These are phyloP conservation scores for Chelidonichthys spinosus DNA, from an alignment of 2,797 vertebrate species.

Conservation along the genomic window DNA sequence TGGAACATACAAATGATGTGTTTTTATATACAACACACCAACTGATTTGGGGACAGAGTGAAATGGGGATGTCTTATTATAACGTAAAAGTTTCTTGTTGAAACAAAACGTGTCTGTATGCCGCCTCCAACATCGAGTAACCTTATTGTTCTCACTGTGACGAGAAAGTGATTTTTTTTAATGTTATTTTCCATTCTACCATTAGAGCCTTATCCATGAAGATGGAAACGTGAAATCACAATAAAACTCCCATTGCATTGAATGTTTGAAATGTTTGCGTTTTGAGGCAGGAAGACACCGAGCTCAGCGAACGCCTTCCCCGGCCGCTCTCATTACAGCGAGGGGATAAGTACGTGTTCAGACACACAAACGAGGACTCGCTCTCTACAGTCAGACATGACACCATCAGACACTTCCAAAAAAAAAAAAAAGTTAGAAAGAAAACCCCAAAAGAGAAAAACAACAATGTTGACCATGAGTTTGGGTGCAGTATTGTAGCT, in stretches of 20 bases:
- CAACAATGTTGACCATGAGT: conserved; percentile 50
- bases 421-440: background rate
- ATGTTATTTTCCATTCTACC: background rate
- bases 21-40: too few species aligned
- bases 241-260: background rate
- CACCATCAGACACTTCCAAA: conserved; percentile 31
- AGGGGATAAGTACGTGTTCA: background rate
- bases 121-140: background rate
- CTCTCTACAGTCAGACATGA: conserved; percentile 23
- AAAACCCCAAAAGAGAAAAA: conserved; percentile 13
- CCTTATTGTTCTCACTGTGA: background rate
- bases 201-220: background rate
- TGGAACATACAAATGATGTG: background rate
- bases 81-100: too few species aligned
- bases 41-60: background rate
- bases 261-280: conserved; percentile 21
- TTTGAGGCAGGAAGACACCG: conserved; percentile 61
- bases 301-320: conserved; percentile 5
- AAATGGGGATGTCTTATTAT: background rate
- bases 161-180: background rate
- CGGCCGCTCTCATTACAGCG: conserved; percentile 12
- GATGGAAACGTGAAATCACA: background rate
- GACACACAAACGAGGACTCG: background rate
- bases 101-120: too few species aligned
- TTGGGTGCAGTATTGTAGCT: conserved; percentile 63